phyloP scores from a whole-genome alignment of 2,797 vertebrate genomes.

The Simalia tracyae region DNA sequence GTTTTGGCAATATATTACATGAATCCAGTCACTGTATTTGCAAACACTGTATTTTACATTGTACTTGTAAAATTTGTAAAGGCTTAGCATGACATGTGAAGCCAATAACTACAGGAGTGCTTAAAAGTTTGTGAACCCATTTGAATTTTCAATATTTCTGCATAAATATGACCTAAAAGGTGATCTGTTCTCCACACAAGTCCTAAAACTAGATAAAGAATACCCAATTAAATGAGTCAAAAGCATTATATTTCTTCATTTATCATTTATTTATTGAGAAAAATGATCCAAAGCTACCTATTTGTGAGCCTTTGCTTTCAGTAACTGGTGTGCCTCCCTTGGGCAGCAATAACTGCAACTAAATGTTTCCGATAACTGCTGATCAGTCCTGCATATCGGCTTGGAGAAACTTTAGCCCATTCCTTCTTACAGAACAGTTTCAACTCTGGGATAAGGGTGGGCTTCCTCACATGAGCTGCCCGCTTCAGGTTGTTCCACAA shows the following conservation, averaged over 20 bases:
- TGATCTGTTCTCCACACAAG: background rate
- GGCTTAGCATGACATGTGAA: background rate
- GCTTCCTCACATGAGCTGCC: too few relatives aligned
- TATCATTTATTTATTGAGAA: background rate
- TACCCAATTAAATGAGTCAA: background rate
- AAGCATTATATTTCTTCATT: background rate
- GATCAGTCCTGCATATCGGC: too few relatives aligned
- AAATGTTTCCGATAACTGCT: too few relatives aligned
- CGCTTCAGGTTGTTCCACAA: too few relatives aligned
- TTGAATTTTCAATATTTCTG: background rate
- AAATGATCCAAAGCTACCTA: background rate
- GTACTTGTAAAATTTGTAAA: background rate
- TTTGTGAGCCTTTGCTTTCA: background rate
- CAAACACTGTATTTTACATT: background rate
- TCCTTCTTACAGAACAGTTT: too few relatives aligned
- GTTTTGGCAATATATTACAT: background rate
- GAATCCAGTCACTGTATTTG: background rate
- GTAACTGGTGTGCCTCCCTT: background rate
- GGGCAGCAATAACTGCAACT: background rate
- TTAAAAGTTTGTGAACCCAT: background rate
- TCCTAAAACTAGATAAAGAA: background rate
- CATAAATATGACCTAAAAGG: background rate
- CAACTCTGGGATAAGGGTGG: too few relatives aligned
- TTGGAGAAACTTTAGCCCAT: too few relatives aligned
- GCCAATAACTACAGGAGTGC: background rate